Conservation (phyloP, 1,140 invertebrate species). For the Zeugodacus cucurbitae region DNA sequence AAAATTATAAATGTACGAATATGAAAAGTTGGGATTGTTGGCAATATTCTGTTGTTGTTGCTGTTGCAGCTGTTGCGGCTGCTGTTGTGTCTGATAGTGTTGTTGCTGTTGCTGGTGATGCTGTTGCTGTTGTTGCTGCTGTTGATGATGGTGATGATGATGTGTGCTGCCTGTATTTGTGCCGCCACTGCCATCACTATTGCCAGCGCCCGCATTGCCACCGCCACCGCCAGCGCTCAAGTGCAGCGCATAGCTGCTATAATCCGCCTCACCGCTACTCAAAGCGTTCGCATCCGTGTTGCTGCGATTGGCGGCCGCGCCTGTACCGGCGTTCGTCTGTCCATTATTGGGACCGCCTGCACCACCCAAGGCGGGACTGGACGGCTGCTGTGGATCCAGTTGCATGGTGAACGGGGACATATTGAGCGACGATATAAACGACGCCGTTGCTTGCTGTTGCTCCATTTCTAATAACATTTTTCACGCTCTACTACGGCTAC, state of each 20-base stretch:
- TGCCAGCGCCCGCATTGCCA: background rate
- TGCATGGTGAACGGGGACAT: conserved; percentile 85
- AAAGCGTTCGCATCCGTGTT: conserved; percentile 52
- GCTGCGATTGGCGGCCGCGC: conserved; percentile 54
- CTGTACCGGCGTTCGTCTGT: conserved; percentile 49
- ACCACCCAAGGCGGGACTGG: conserved; percentile 72
- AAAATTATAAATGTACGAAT: conserved; percentile 66
- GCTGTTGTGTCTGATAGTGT: conserved; percentile 49
- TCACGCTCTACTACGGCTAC: conserved; percentile 41
- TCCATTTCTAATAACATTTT: conserved; percentile 85
- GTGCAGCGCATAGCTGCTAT: conserved; percentile 58
- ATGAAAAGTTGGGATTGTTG: conserved; percentile 62
- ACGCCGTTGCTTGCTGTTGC: conserved; percentile 78
- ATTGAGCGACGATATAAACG: conserved; percentile 84
- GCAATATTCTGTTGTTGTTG: conserved; percentile 54
- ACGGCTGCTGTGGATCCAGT: conserved; percentile 74
- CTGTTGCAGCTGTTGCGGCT: conserved; percentile 57
- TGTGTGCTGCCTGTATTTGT: conserved; percentile 39
- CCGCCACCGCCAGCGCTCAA: conserved; percentile 45
- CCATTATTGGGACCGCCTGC: conserved; percentile 48
- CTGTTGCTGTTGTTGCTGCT: conserved; percentile 52
- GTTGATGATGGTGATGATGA: conserved; percentile 45
- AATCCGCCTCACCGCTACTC: conserved; percentile 56
- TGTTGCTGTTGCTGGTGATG: conserved; percentile 49
- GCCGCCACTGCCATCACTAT: background rate